Evolutionary conservation across 2,797 vertebrate species (phyloP), one percentile per base, ranked within the genome.

Genomic region (Amblyraja radiata): DNA sequence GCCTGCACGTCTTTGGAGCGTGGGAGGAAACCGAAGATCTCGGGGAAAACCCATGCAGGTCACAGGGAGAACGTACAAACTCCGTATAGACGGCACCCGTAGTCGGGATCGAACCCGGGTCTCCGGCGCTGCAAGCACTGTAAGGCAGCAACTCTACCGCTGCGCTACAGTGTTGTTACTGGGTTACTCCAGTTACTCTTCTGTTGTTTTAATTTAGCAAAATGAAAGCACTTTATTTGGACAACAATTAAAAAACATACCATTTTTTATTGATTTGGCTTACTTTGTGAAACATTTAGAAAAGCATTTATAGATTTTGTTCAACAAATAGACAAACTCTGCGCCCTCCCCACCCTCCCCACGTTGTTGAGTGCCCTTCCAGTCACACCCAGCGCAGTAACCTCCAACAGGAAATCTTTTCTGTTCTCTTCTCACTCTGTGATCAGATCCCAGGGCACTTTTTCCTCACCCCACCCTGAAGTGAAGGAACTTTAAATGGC

Each of bases 261-360:
- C 71, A 92, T 76, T 92, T 92, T 76, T 76, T 36, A 92, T 92
- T 92, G 54, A 74, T 76, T 92, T 92, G 68, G 71, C 71, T 91
- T 92, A 73, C 46, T 91, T 91, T 91, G 88, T 46, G 28, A 68
- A 92, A 46, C 46, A 23, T 14, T 92, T 92, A 76, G 71, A 74
- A 74, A 74, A 74, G n/a, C 9, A 39, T 54, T 58, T n/a, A 11
- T 92, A 71, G 46, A 92, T 39, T 54, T 28, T 92, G 9, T 1
- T 92, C 39, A 76, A 92, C 39, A 23, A n/a, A 90, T 54, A 54
- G 90, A 76, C 71, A 76, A 74, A 54, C 21, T 54, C 32, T 73
- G 23, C 25, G 76, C 46, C 71, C 28, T 88, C 84, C 84, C 58
- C 16, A 3, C 21, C 28, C 14, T 7, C 18, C 0, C 6, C 32